Evolutionary conservation across 2,113 vertebrate genomes (phyloP).

Genomic region (Elaphurus davidianus): DNA sequence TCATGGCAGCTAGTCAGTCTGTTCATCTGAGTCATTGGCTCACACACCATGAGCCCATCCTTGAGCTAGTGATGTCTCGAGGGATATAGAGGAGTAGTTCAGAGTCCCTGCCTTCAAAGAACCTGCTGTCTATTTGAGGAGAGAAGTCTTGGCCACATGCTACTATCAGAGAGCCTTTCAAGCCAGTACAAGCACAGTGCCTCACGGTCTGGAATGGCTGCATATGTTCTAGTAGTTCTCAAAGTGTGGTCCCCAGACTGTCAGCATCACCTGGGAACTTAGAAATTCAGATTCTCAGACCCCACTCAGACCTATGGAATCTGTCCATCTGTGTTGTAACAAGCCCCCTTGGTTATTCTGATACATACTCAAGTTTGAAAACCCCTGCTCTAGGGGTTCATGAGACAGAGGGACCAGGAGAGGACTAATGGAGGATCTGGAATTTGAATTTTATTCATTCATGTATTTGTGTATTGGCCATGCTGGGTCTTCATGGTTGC

Average conservation of each 20-base stretch:
- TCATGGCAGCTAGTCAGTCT: background rate
- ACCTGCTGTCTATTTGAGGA: background rate
- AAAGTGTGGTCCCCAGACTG: background rate
- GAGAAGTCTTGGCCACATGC: background rate
- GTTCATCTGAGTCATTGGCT: background rate
- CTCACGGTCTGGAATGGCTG: background rate
- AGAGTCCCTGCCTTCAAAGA: background rate
- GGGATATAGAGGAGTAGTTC: background rate
- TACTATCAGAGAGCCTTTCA: background rate
- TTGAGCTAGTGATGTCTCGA: background rate
- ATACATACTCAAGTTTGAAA: background rate
- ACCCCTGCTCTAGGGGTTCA: background rate
- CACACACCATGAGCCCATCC: background rate
- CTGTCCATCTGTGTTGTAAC: background rate
- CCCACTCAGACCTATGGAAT: background rate
- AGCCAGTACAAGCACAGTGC: background rate
- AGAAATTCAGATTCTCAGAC: background rate
- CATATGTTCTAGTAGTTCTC: background rate
- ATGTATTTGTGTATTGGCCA: background rate
- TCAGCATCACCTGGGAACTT: background rate
- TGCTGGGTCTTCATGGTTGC: background rate
- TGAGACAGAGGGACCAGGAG: background rate
- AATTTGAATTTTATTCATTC: background rate
- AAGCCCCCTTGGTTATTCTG: background rate
- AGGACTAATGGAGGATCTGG: background rate